These are phyloP conservation scores for Montipora capricornis DNA, from an alignment of 64 coral and sea anemone genomes.

Conservation along the genomic window DNA sequence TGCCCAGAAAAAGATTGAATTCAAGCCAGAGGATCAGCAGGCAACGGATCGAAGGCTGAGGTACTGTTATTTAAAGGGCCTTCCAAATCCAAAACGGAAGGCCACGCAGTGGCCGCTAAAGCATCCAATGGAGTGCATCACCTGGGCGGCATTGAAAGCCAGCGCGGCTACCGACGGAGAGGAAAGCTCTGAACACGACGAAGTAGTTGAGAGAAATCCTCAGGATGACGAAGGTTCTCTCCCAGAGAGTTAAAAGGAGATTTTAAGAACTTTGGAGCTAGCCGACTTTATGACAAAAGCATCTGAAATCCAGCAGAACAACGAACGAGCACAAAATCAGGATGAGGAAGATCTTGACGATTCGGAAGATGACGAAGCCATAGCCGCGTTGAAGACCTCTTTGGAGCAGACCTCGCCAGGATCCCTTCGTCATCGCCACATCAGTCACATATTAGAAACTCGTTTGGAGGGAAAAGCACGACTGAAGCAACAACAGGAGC, in stretches of 20 bases:
- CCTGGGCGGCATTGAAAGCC: neutral
- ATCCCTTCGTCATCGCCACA: too few species aligned
- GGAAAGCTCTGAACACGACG: neutral
- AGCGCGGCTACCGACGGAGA: constrained; percentile 16
- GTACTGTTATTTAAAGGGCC: constrained; percentile 18
- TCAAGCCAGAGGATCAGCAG: constrained; percentile 29
- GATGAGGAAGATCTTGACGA: too few species aligned
- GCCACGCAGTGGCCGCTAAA: constrained; percentile 26
- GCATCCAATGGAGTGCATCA: constrained; percentile 28
- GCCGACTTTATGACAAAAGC: too few species aligned
- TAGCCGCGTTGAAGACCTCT: too few species aligned
- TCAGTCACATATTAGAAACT: too few species aligned
- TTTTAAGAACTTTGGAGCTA: too few species aligned
- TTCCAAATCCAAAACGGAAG: constrained; percentile 31
- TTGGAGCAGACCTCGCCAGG: too few species aligned
- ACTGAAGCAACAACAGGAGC: too few species aligned
- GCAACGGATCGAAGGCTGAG: constrained; percentile 30
- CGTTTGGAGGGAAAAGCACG: too few species aligned
- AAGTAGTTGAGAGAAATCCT: neutral
- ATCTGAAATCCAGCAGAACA: too few species aligned
- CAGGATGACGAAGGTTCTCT: neutral
- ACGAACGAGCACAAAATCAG: too few species aligned
- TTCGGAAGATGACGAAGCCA: too few species aligned
- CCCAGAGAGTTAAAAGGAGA: neutral
- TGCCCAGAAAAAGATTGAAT: neutral